phyloP scores from a whole-genome alignment of 1,140 invertebrate genomes.

The Tachypleus tridentatus region DNA sequence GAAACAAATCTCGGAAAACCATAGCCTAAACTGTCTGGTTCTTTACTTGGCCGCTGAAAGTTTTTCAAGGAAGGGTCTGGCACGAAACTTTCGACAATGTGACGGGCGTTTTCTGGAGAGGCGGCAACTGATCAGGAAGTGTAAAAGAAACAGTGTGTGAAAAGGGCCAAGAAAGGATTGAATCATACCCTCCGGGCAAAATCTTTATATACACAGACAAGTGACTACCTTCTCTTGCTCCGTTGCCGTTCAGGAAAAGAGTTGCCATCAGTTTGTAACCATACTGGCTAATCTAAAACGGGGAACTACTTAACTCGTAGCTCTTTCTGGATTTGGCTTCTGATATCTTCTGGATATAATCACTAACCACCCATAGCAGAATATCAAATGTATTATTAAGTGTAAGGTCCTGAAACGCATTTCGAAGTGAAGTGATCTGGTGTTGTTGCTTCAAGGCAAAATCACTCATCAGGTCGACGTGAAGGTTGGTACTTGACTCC shows the following conservation, averaged over 20 bases:
- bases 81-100: slow-evolving; percentile 83
- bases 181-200: slow-evolving; percentile 85
- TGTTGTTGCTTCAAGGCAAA: background rate
- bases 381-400: slow-evolving; percentile 67
- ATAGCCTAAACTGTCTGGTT: slow-evolving; percentile 79
- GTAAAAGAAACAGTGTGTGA: slow-evolving; percentile 83
- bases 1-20: slow-evolving; percentile 88
- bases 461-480: no score
- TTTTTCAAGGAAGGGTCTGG: slow-evolving; percentile 91
- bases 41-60: slow-evolving; percentile 77
- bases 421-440: slow-evolving; percentile 37
- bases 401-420: slow-evolving; percentile 57
- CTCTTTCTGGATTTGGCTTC: slow-evolving; percentile 80
- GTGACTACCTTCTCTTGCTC: slow-evolving; percentile 77
- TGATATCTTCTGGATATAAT: slow-evolving; percentile 68
- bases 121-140: slow-evolving; percentile 70
- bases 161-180: slow-evolving; percentile 86
- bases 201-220: slow-evolving; percentile 90
- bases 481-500: no score
- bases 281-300: slow-evolving; percentile 89
- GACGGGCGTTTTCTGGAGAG: slow-evolving; percentile 53
- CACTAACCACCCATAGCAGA: slow-evolving; percentile 79
- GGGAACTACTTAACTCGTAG: slow-evolving; percentile 74
- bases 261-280: slow-evolving; percentile 89
- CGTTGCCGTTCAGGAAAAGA: slow-evolving; percentile 86